Evolutionary conservation across 2,888 invertebrate genomes (phyloP), one percentile per base, ranked within the genome.

Genomic region (Drosophila subquinaria): DNA sequence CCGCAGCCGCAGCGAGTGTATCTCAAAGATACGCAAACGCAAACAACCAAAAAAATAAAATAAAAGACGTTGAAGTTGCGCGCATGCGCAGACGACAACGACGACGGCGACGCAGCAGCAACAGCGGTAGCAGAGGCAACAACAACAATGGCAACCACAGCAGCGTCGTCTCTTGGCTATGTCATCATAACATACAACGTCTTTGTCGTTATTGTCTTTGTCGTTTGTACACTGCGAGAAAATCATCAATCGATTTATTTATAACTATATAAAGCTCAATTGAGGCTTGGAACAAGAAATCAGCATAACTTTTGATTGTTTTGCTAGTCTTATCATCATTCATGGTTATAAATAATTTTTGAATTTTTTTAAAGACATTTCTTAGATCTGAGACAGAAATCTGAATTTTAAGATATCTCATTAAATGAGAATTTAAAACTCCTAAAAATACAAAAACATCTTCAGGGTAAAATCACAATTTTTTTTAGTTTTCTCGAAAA

Each of bases 141-240:
- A 47, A 27, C 77, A 56, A 48, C 53, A 52, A 20, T 53, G 43
- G 13, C 52, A 52, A 9, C 43, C 35, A 36, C 51, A 36, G 3
- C 45, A 52, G 30, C 45, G 43, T 40, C 67, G 57, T 64, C 61
- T 55, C 63, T 53, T 35, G 47, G 45, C 59, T 82, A 87, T 81
- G 85, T 84, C 88, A 87, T 84, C 84, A 84, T 81, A 83, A 83
- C 78, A 82, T 43, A 70, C 66, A 69, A 74, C 63, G 53, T 40
- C 64, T 69, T 69, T 73, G 59, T 61, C 53, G 56, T 66, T 53
- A 38, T 60, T 50, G 66, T 53, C 56, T 62, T 48, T 59, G 64
- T 69, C 59, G 57, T 27, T 64, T 59, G 47, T 73, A 42, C 76
- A 76, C 76, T 61, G 65, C 23, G 35, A 15, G 36, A 77, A 73